Evolutionary conservation across 1,140 invertebrate species (phyloP).

Genomic region (Lepidotrigona ventralis): DNA sequence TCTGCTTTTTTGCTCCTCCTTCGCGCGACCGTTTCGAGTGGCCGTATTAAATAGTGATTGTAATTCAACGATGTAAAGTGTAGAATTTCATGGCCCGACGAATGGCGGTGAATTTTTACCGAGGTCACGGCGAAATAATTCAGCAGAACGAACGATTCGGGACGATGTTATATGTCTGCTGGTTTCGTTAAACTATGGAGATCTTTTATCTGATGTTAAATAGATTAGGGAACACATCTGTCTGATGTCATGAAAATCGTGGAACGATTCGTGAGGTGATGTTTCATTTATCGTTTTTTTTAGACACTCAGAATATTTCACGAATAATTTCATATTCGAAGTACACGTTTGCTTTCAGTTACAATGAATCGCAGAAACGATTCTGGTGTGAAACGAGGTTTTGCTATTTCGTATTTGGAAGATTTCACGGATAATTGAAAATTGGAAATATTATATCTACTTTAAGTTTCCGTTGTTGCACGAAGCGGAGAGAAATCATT

Average conservation of each 20-base stretch:
- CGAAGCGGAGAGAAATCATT: too few species aligned
- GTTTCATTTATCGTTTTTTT: too few species aligned
- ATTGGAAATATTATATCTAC: neutral
- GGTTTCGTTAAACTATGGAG: neutral
- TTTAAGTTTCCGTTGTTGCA: neutral
- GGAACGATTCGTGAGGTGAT: neutral
- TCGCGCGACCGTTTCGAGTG: too few species aligned
- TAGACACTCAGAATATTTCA: too few species aligned
- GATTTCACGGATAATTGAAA: neutral
- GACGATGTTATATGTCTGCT: neutral
- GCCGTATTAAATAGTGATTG: neutral
- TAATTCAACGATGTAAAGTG: neutral
- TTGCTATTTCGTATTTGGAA: neutral
- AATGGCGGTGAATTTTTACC: neutral
- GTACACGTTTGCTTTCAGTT: too few species aligned
- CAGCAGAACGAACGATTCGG: neutral
- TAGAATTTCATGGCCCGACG: neutral
- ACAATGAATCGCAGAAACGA: too few species aligned
- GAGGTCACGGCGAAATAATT: slow-evolving; percentile 9
- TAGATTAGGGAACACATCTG: neutral
- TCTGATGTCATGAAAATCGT: neutral
- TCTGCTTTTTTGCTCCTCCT: neutral
- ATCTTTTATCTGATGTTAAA: neutral
- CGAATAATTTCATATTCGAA: too few species aligned
- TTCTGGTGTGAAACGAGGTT: too few species aligned